Evolutionary conservation across 2,888 invertebrate genomes (phyloP), one percentile per base, ranked within the genome.

Genomic region (Epirrhoe alternata): DNA sequence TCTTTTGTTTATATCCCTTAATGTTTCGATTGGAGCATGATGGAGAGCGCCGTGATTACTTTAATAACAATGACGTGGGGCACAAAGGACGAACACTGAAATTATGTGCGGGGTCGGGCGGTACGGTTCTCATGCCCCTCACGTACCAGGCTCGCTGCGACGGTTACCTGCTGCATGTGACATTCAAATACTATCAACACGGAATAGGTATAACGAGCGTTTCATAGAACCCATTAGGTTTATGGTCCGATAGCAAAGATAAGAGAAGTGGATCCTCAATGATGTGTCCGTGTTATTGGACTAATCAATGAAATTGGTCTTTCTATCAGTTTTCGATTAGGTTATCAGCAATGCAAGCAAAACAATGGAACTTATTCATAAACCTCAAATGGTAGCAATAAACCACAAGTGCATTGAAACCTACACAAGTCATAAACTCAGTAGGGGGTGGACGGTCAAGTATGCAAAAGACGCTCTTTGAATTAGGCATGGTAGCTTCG

Each of bases 1-100:
- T 89, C 92, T 92, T 93, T 93, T 93, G 92, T 93, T 92, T 93
- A 91, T 90, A 90, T 88, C 90, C 92, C 88, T 90, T 92, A 92
- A 92, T 91, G 91, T 91, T 92, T 88, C 92, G 92, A 92, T 92
- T 89, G 91, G 87, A 83, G 85, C 83, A 86, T 84, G 90, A 89
- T 89, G 89, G 90, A 90, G 90, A 87, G 89, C 87, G 81, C 86
- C 82, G 87, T 92, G 92, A 92, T 92, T 92, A 91, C 90, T 92
- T 90, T 92, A 92, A 92, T 92, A 92, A 93, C 92, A 93, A 92
- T 89, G 90, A 86, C 84, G 86, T 77, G 78, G 79, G 78, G 84
- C 83, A 92, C 90, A 92, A 92, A 92, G 90, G 91, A 89, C 86
- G 85, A 85, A 85, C 83, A 73, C 86, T 89, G 83, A 88, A 90